These are phyloP conservation scores for Folsomia candida DNA, from an alignment of 2,888 invertebrate species.

Conservation along the genomic window DNA sequence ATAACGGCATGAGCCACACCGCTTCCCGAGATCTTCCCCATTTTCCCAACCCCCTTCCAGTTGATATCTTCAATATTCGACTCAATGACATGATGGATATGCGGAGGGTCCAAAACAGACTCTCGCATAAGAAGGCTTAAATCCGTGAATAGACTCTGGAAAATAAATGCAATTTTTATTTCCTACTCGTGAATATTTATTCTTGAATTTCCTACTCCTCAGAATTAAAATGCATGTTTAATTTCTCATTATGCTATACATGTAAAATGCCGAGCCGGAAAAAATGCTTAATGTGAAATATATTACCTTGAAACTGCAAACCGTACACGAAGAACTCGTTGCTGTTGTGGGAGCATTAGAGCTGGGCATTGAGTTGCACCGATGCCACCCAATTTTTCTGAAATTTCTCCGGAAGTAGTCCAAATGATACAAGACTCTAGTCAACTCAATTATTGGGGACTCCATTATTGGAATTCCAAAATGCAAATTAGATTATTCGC, in stretches of 20 bases:
- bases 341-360: constrained; percentile 8
- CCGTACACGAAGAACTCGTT: constrained; percentile 29
- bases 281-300: not conserved
- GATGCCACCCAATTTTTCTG: constrained; percentile 31
- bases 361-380: constrained; percentile 21
- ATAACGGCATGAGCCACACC: constrained; percentile 8
- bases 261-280: not conserved
- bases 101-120: constrained; percentile 42
- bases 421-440: constrained; percentile 45
- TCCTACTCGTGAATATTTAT: too few species aligned
- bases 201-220: too few species aligned
- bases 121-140: constrained; percentile 44
- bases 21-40: constrained; percentile 23
- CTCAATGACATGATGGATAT: constrained; percentile 38
- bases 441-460: constrained; percentile 37
- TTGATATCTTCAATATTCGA: constrained; percentile 28
- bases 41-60: constrained; percentile 27
- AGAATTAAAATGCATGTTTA: too few species aligned
- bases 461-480: constrained; percentile 25
- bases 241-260: too few species aligned
- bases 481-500: not conserved
- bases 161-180: not conserved
- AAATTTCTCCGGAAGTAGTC: constrained; percentile 47
- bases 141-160: constrained; percentile 44
- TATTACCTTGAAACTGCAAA: constrained; percentile 45